Conservation (phyloP, 2,888 invertebrate species). For the Spialia ferax region DNA sequence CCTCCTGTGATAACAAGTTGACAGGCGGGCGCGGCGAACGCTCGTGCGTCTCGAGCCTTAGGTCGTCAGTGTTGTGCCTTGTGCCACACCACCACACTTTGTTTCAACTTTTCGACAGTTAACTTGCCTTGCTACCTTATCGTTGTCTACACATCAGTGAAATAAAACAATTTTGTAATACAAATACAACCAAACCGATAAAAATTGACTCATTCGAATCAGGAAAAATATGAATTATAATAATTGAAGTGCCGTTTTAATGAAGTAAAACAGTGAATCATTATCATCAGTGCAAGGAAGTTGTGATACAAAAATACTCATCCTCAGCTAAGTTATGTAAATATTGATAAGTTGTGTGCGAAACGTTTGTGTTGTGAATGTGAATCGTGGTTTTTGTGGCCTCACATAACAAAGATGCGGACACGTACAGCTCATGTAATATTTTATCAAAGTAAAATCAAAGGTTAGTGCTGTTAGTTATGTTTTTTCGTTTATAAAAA, state of each 20-base stretch:
- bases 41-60: conserved; percentile 43
- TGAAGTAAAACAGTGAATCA: conserved; percentile 19
- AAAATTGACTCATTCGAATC: background rate
- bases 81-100: conserved; percentile 37
- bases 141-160: background rate
- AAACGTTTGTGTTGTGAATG: conserved; percentile 39
- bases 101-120: conserved; percentile 10
- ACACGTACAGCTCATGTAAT: conserved; percentile 16
- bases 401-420: conserved; percentile 30
- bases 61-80: background rate
- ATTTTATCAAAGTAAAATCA: background rate
- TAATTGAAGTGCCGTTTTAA: background rate
- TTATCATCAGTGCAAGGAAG: conserved; percentile 29
- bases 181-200: background rate
- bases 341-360: conserved; percentile 39
- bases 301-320: conserved; percentile 40
- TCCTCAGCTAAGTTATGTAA: conserved; percentile 29
- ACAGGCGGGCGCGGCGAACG: conserved; percentile 62
- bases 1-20: conserved; percentile 74
- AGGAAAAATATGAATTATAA: background rate
- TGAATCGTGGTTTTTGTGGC: conserved; percentile 40
- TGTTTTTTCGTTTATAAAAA: too few species aligned
- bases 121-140: background rate
- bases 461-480: background rate
- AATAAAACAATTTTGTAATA: background rate